phyloP scores from a whole-genome alignment of 35 echinoderm and acorn worm genomes.

The Apostichopus japonicus region DNA sequence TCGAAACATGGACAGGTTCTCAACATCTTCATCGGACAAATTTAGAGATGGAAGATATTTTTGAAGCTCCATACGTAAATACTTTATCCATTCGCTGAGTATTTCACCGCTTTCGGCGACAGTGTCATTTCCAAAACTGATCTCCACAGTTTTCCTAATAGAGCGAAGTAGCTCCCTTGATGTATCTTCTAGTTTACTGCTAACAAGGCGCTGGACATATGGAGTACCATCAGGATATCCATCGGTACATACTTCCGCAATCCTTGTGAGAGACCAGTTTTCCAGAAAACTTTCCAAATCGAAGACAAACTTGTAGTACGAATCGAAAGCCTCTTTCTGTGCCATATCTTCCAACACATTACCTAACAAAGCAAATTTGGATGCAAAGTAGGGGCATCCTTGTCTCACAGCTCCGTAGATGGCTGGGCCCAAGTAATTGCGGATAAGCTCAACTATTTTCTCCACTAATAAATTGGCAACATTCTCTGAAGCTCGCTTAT shows the following conservation, averaged over 20 bases:
- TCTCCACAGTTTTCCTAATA: neutral
- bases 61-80: neutral
- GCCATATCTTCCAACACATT: conserved; percentile 33
- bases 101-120: neutral
- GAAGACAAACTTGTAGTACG: conserved; percentile 7
- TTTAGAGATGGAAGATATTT: neutral
- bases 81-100: neutral
- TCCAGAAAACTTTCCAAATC: conserved; percentile 8
- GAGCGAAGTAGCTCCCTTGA: neutral
- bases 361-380: conserved; percentile 1
- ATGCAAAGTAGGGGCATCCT: neutral
- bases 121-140: neutral
- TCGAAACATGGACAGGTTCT: neutral
- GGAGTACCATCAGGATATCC: neutral
- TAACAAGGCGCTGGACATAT: neutral
- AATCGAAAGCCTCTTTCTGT: neutral
- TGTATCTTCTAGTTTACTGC: neutral
- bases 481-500: conserved; percentile 1
- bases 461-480: neutral
- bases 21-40: neutral
- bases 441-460: neutral
- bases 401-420: conserved; percentile 5
- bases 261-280: neutral
- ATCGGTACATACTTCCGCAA: neutral
- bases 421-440: neutral